phyloP scores from a whole-genome alignment of 2,113 vertebrate genomes.

The Talpa occidentalis region DNA sequence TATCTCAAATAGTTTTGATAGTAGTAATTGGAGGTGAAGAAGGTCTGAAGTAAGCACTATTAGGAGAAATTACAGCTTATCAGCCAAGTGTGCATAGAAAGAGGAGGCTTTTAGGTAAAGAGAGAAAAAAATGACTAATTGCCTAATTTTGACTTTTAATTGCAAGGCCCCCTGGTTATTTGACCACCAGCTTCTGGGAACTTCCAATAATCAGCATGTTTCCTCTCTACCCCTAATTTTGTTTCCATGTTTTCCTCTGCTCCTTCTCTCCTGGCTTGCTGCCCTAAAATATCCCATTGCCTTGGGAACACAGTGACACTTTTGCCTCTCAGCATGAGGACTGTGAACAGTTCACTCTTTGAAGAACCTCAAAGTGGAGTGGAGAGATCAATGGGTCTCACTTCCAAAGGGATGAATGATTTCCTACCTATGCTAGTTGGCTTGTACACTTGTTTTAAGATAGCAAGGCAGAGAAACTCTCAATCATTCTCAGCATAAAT shows the following conservation, averaged over 20 bases:
- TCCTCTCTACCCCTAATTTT: constrained; percentile 27
- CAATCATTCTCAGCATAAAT: background rate
- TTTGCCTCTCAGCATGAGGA: constrained; percentile 38
- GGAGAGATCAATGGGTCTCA: background rate
- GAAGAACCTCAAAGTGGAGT: constrained; percentile 53
- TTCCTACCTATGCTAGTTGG: background rate
- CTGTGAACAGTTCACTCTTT: constrained; percentile 28
- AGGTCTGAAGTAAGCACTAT: background rate
- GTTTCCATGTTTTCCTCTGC: constrained; percentile 37
- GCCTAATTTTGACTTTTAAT: background rate
- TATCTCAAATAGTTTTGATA: background rate
- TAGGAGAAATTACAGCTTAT: background rate
- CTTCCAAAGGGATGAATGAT: constrained; percentile 35
- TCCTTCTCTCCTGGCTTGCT: background rate
- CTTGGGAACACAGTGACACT: constrained; percentile 30
- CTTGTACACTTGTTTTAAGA: background rate
- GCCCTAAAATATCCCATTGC: constrained; percentile 27
- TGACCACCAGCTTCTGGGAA: constrained; percentile 3
- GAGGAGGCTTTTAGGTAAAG: background rate
- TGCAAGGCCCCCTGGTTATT: background rate
- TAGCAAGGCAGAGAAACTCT: background rate
- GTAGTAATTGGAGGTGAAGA: background rate
- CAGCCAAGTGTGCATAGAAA: background rate
- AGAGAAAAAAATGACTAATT: background rate
- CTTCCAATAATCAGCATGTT: background rate